Percentiles rank a stretch among this genome's conserved stretches.
phyloP scores from a whole-genome alignment of 2,113 vertebrate species.

The Urocynchramus pylzowi region DNA sequence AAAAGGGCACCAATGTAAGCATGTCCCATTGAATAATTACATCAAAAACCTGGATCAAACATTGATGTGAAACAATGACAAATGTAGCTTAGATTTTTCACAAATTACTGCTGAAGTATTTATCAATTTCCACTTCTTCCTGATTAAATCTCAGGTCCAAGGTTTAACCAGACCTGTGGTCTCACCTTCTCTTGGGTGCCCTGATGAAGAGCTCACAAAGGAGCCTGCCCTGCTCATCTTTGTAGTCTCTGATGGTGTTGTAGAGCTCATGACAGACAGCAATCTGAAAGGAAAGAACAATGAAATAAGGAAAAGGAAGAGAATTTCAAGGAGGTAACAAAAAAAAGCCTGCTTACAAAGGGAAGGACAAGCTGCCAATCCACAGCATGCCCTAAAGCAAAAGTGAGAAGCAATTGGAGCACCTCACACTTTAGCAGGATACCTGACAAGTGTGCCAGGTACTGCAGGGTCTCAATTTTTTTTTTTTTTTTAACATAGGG shows the following conservation, averaged over 20 bases:
- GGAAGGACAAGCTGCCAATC: not conserved
- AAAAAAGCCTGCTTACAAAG: not conserved
- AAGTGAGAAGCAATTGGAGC: not conserved
- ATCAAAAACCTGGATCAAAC: not conserved
- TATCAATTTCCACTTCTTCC: not conserved
- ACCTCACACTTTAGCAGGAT: not conserved
- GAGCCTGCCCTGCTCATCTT: constrained; percentile 95
- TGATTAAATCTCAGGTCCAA: not conserved
- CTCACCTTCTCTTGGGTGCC: constrained; percentile 94
- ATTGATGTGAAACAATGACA: not conserved
- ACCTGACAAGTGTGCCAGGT: not conserved
- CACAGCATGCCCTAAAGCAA: not conserved
- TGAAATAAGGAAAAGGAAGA: not conserved
- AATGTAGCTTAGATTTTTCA: not conserved
- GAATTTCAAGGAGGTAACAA: not conserved
- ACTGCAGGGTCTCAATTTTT: not conserved
- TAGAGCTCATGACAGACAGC: constrained; percentile 98
- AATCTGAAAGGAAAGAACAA: constrained; percentile 77
- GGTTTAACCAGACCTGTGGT: not conserved
- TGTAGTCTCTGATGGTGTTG: constrained; percentile 96
- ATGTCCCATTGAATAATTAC: not conserved
- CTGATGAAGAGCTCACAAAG: constrained; percentile 97
- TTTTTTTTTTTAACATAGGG: not conserved
- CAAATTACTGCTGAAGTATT: not conserved
- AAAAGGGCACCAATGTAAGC: not conserved